Evolutionary conservation across 2,888 invertebrate genomes (phyloP).

Genomic region (Nemotelus pantherinus): DNA sequence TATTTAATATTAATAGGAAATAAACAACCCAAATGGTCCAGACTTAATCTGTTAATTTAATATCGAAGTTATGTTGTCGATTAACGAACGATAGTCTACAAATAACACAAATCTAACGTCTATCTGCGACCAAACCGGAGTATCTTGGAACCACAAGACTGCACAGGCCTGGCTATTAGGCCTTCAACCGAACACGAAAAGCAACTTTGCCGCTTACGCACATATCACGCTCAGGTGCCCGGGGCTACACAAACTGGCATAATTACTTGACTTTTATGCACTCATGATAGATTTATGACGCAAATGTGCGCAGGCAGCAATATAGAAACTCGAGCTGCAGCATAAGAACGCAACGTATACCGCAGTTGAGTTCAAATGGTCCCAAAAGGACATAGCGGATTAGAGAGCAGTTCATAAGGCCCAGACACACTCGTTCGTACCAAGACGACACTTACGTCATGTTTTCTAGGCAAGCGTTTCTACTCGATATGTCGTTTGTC

Average conservation of each 20-base stretch:
- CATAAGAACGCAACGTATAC: neutral
- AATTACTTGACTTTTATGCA: conserved; percentile 32
- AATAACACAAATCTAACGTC: too few relatives aligned
- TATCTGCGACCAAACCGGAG: too few relatives aligned
- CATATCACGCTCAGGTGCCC: conserved; percentile 23
- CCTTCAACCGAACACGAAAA: neutral
- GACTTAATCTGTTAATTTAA: too few relatives aligned
- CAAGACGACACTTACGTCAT: conserved; percentile 24
- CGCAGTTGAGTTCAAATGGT: too few relatives aligned
- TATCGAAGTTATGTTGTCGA: too few relatives aligned
- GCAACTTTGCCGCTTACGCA: conserved; percentile 5
- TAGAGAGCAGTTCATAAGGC: neutral
- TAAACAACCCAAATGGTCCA: too few relatives aligned
- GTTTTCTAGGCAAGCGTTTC: neutral
- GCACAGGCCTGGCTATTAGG: too few relatives aligned
- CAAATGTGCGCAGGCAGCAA: conserved; percentile 20
- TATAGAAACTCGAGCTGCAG: neutral
- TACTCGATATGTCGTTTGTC: conserved; percentile 26
- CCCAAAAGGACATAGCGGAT: neutral
- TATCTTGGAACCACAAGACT: too few relatives aligned
- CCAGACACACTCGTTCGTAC: neutral
- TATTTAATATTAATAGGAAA: too few relatives aligned
- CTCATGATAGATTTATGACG: conserved; percentile 37
- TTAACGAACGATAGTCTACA: too few relatives aligned
- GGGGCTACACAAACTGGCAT: conserved; percentile 31